phyloP scores from a whole-genome alignment of 2,113 vertebrate species.

The Malurus melanocephalus region DNA sequence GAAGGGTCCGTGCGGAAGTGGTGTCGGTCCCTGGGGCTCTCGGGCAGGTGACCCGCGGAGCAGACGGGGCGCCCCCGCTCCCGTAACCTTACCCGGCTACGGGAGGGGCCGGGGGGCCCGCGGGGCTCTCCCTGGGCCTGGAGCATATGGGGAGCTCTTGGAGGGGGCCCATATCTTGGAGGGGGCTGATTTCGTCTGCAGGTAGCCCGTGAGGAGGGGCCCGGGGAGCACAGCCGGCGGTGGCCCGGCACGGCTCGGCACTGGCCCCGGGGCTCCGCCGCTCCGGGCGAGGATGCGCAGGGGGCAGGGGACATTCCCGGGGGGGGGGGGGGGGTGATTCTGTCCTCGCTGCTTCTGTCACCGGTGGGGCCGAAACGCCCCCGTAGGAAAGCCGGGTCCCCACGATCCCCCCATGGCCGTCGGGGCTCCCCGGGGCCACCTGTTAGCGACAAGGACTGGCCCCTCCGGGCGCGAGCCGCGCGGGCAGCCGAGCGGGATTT shows the following conservation, averaged over 20 bases:
- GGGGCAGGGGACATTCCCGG: fast-evolving
- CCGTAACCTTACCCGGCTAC: slow-evolving; percentile 18
- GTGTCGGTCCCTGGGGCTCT: neutral
- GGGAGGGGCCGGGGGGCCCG: neutral
- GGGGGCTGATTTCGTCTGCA: neutral
- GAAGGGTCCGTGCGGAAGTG: neutral
- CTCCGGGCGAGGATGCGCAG: too few species aligned
- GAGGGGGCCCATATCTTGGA: neutral
- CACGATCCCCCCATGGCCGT: neutral
- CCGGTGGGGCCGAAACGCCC: neutral
- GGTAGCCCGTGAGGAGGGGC: neutral
- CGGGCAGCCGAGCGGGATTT: slow-evolving; percentile 6
- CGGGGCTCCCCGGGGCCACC: slow-evolving; percentile 26
- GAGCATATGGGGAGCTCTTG: slow-evolving; percentile 33
- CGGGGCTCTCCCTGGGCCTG: neutral
- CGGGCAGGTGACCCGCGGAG: neutral
- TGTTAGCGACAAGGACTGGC: neutral
- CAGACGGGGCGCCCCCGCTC: neutral
- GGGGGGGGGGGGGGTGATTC: fast-evolving
- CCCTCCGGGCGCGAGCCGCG: neutral
- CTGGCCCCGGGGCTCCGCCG: too few species aligned
- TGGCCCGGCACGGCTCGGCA: neutral
- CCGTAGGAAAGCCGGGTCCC: neutral
- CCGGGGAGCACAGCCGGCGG: neutral
- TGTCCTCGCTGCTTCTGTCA: neutral